A percentile compares a stretch with the other conserved stretches of the same genome.
Evolutionary conservation across 2,113 vertebrate genomes (phyloP).

Genomic region (Arothron firmamentum): DNA sequence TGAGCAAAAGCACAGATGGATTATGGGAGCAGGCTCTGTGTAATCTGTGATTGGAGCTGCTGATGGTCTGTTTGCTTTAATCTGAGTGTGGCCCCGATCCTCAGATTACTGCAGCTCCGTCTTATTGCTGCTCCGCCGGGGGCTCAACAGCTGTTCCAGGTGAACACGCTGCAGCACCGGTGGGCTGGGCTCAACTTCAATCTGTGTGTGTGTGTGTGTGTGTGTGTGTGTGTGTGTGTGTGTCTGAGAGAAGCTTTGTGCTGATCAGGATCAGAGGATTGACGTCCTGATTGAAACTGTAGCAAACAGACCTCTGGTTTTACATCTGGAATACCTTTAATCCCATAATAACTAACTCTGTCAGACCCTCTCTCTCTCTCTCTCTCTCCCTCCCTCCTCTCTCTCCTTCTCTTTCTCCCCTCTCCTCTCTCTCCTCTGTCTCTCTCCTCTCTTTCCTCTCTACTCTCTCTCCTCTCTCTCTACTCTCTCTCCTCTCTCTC

Average conservation of each 20-base stretch:
- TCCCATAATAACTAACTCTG: background rate
- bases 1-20: conserved; percentile 75
- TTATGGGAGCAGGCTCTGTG: conserved; percentile 89
- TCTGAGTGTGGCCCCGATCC: conserved; percentile 96
- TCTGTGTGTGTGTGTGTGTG: conserved; percentile 6
- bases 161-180: conserved; percentile 73
- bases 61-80: conserved; percentile 81
- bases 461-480: too few species aligned
- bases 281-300: conserved; percentile 5
- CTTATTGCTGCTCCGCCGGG: conserved; percentile 75
- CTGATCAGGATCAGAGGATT: conserved; percentile 41
- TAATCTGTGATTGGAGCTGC: conserved; percentile 85
- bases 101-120: conserved; percentile 82
- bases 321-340: background rate
- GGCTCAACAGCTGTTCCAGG: conserved; percentile 76
- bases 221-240: conserved; percentile 6
- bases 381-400: too few species aligned
- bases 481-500: too few species aligned
- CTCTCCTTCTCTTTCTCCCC: too few species aligned
- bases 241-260: conserved; percentile 14
- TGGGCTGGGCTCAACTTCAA: background rate
- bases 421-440: too few species aligned
- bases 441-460: too few species aligned
- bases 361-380: background rate
- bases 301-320: background rate